These are phyloP conservation scores for Bilobella aurantiaca DNA, from an alignment of 1,140 invertebrate genomes.

Conservation along the genomic window DNA sequence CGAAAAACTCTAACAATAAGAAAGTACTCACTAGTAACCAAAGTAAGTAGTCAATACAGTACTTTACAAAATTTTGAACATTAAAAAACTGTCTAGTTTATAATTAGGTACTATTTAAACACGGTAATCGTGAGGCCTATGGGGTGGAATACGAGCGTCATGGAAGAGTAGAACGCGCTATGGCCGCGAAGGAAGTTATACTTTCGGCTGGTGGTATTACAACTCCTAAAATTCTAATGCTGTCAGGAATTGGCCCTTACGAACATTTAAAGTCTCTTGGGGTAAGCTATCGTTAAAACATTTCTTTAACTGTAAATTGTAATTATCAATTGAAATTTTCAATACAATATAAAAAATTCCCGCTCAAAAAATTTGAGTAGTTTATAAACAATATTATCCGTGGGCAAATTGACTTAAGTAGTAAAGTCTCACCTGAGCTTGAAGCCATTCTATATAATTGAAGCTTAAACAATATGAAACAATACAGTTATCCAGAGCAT, in stretches of 20 bases:
- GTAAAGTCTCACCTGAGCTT: too few species aligned
- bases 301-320: too few species aligned
- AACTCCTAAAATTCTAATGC: constrained; percentile 42
- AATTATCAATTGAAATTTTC: too few species aligned
- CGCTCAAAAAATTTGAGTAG: too few species aligned
- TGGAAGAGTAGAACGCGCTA: background rate
- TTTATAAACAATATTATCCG: too few species aligned
- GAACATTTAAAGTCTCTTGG: constrained; percentile 38
- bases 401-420: too few species aligned
- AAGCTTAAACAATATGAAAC: too few species aligned
- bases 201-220: constrained; percentile 37
- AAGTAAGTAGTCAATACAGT: constrained; percentile 5
- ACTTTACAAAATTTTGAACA: background rate
- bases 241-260: constrained; percentile 45
- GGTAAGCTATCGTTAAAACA: constrained; percentile 31
- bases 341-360: too few species aligned
- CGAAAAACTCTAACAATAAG: constrained; percentile 11
- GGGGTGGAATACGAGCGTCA: constrained; percentile 14
- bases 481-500: too few species aligned
- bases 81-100: background rate
- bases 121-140: background rate
- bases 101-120: background rate
- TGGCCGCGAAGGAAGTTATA: constrained; percentile 15
- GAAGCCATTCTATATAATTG: too few species aligned
- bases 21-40: constrained; percentile 15